Conservation (phyloP, 2,113 vertebrate genomes). For the Arizona elegans region DNA sequence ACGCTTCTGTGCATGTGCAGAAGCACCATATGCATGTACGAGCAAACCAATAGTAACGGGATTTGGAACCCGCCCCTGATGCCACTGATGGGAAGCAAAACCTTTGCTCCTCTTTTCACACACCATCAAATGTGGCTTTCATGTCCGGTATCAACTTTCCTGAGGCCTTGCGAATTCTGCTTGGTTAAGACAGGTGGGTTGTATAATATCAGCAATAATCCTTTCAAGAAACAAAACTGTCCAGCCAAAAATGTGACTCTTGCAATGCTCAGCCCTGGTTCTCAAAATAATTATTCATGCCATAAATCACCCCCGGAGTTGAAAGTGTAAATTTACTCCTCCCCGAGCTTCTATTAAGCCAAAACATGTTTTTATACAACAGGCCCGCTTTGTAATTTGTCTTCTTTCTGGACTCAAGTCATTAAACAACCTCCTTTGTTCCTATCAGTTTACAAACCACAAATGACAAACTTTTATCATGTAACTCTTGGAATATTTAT, state of each 20-base stretch:
- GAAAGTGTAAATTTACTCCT: neutral
- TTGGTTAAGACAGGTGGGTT: neutral
- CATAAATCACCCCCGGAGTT: conserved; percentile 3
- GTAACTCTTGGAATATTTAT: neutral
- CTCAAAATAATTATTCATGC: conserved; percentile 11
- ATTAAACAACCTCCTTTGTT: neutral
- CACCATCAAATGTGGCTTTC: neutral
- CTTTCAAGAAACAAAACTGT: neutral
- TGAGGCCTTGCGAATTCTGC: neutral
- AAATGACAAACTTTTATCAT: neutral
- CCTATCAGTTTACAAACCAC: neutral
- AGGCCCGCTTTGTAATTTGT: neutral
- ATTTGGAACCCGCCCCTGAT: too few species aligned
- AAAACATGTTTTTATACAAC: conserved; percentile 18
- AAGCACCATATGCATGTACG: too few species aligned
- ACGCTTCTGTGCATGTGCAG: too few species aligned
- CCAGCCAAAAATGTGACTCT: neutral
- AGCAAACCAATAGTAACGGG: too few species aligned
- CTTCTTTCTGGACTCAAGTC: neutral
- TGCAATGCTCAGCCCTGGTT: neutral
- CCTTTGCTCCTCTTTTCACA: neutral
- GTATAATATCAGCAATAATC: neutral
- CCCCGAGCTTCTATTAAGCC: neutral
- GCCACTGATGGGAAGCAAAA: neutral
- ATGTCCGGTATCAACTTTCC: neutral